phyloP scores from a whole-genome alignment of 2,113 vertebrate genomes.

The Elephantulus edwardii region DNA sequence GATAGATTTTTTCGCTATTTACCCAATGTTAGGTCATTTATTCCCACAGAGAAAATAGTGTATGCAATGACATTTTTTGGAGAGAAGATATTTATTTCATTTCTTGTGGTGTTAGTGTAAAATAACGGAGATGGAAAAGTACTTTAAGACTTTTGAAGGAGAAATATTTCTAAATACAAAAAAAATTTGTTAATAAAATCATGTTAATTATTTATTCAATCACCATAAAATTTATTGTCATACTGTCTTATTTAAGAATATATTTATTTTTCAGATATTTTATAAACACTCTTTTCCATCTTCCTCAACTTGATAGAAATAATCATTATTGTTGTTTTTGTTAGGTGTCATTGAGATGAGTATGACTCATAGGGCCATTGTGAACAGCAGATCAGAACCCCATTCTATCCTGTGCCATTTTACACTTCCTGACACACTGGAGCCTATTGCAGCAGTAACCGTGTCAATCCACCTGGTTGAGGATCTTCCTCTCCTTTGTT shows the following conservation, averaged over 20 bases:
- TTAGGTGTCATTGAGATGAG: too few species aligned
- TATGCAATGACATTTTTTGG: slow-evolving; percentile 50
- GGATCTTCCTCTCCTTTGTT: too few species aligned
- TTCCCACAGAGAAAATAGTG: slow-evolving; percentile 55
- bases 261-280: neutral
- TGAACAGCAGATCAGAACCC: too few species aligned
- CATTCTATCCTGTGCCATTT: too few species aligned
- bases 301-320: neutral
- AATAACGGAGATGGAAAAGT: neutral
- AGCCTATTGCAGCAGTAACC: too few species aligned
- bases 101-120: slow-evolving; percentile 41
- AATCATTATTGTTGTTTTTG: too few species aligned
- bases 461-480: too few species aligned
- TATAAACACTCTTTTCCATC: neutral
- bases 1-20: slow-evolving; percentile 55
- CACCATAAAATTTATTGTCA: neutral
- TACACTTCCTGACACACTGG: too few species aligned
- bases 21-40: slow-evolving; percentile 58
- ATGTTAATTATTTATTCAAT: slow-evolving; percentile 34
- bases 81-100: slow-evolving; percentile 34
- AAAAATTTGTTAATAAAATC: neutral
- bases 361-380: too few species aligned
- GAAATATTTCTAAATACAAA: slow-evolving; percentile 39
- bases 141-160: slow-evolving; percentile 21
- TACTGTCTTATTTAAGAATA: neutral